These are phyloP conservation scores for Phacellophora camtschatica DNA, from an alignment of 30 jellyfish, hydroid and myxozoan genomes.

Conservation along the genomic window DNA sequence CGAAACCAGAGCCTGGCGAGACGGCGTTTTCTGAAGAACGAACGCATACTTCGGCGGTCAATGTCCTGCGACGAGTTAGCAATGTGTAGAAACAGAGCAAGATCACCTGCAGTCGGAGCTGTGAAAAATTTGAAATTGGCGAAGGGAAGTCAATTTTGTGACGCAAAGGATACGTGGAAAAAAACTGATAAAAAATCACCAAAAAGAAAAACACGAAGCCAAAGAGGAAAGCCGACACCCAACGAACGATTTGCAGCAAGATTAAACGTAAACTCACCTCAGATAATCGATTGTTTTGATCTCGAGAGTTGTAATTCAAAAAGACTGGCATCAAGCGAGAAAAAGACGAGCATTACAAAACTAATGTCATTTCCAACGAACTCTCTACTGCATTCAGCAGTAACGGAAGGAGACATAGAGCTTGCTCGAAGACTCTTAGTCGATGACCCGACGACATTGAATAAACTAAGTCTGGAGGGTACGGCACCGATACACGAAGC, in stretches of 20 bases:
- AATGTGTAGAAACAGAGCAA: conserved; percentile 39
- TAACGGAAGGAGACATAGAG: conserved; percentile 58
- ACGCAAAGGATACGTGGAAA: background rate
- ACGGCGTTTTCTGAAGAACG: background rate
- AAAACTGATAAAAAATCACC: background rate
- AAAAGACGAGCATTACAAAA: conserved; percentile 20
- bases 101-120: conserved; percentile 35
- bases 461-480: conserved; percentile 70
- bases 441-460: conserved; percentile 51
- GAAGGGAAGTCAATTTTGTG: background rate
- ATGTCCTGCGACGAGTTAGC: conserved; percentile 62
- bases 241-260: background rate
- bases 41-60: conserved; percentile 25
- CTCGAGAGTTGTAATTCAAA: background rate
- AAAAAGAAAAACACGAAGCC: background rate
- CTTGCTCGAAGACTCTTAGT: conserved; percentile 43
- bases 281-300: too few relatives aligned
- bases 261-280: background rate
- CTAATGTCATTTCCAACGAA: conserved; percentile 64
- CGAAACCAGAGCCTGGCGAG: conserved; percentile 15
- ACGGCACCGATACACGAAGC: conserved; percentile 90
- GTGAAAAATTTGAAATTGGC: background rate
- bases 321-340: background rate
- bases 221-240: conserved; percentile 4
- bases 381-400: conserved; percentile 73